These are phyloP conservation scores for Harpagoxenus sublaevis DNA, from an alignment of 2,888 invertebrate genomes.

Conservation along the genomic window DNA sequence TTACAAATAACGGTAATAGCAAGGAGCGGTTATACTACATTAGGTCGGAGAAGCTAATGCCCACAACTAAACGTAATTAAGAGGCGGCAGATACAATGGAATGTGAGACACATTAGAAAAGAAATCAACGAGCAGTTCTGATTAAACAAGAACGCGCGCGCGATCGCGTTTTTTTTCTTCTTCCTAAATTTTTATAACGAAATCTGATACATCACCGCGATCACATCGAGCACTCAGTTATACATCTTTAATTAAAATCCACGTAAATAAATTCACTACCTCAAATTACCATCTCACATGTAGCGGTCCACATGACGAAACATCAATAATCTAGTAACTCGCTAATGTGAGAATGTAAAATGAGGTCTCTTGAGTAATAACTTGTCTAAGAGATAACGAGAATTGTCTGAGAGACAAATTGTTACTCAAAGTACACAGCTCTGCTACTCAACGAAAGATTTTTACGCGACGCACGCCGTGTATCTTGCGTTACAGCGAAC, in stretches of 20 bases:
- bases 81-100: conserved; percentile 68
- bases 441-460: conserved; percentile 1
- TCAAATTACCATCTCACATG: conserved; percentile 12
- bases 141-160: conserved; percentile 30
- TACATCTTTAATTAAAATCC: conserved; percentile 24
- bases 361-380: background rate
- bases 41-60: conserved; percentile 69
- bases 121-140: conserved; percentile 21
- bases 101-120: conserved; percentile 45
- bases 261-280: conserved; percentile 30
- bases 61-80: conserved; percentile 67
- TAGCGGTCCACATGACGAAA: background rate
- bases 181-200: background rate
- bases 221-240: conserved; percentile 17
- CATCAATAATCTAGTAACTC: conserved; percentile 4
- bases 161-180: conserved; percentile 16
- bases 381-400: background rate
- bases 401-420: conserved; percentile 17
- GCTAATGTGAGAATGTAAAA: background rate
- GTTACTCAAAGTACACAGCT: conserved; percentile 10
- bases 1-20: conserved; percentile 59
- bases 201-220: background rate
- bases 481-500: background rate
- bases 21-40: conserved; percentile 60
- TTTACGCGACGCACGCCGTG: background rate